phyloP scores from a whole-genome alignment of 2,797 vertebrate species.

The Chrosomus eos region DNA sequence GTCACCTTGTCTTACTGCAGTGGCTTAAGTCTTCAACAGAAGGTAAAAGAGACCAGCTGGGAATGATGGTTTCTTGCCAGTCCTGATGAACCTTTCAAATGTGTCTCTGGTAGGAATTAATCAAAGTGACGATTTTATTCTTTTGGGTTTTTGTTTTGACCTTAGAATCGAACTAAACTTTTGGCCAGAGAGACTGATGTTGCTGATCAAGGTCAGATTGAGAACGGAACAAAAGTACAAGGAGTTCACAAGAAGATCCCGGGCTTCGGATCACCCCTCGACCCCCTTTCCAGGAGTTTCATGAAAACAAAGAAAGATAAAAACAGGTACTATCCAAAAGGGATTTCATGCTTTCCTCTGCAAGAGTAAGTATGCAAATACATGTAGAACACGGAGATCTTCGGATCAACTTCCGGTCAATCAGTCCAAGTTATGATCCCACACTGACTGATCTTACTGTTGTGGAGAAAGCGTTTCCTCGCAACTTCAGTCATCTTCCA shows the following conservation, averaged over 20 bases:
- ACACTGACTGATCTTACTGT: slow-evolving; percentile 17
- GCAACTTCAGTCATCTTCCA: slow-evolving; percentile 38
- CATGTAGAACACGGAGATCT: neutral
- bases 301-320: slow-evolving; percentile 35
- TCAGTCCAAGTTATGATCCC: neutral
- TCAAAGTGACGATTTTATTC: neutral
- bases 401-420: neutral
- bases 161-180: slow-evolving; percentile 34
- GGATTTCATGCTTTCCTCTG: neutral
- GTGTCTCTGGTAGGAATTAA: neutral
- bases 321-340: slow-evolving; percentile 40
- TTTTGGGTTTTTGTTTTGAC: neutral
- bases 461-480: slow-evolving; percentile 39
- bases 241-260: slow-evolving; percentile 34
- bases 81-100: neutral
- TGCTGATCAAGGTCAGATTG: slow-evolving; percentile 29
- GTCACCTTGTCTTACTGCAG: slow-evolving; percentile 28
- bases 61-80: neutral
- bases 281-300: slow-evolving; percentile 47
- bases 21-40: slow-evolving; percentile 34
- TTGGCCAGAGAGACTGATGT: slow-evolving; percentile 8
- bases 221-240: slow-evolving; percentile 13
- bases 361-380: neutral
- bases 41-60: slow-evolving; percentile 28
- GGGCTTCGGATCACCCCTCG: slow-evolving; percentile 37